Percentiles rank a stretch among this genome's conserved stretches.
Evolutionary conservation across 2,113 vertebrate species (phyloP).

Genomic region (Lates calcarifer): DNA sequence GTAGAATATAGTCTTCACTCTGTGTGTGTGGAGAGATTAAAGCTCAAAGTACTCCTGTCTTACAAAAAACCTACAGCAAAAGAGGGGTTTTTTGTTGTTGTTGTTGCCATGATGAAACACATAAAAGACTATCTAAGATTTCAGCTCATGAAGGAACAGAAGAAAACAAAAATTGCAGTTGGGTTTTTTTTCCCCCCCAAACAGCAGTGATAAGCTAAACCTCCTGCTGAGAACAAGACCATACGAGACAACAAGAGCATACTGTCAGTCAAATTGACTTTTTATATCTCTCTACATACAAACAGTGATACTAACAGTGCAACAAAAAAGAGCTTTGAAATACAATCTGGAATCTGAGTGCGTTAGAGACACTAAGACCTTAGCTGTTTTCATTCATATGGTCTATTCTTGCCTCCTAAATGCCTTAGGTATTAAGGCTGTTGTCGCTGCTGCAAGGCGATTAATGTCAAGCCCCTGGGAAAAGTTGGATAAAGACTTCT

Average conservation of each 20-base stretch:
- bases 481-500: constrained; percentile 5
- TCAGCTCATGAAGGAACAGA: constrained; percentile 33
- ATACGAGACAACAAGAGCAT: not conserved
- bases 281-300: constrained; percentile 1
- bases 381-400: not conserved
- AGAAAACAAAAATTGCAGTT: constrained; percentile 32
- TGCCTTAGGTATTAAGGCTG: constrained; percentile 1
- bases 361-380: constrained; percentile 10
- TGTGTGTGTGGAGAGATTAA: constrained; percentile 14
- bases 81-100: not conserved
- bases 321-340: constrained; percentile 16
- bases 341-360: constrained; percentile 18
- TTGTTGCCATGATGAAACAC: constrained; percentile 40
- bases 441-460: constrained; percentile 16
- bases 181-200: not conserved
- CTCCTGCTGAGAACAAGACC: constrained; percentile 39
- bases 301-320: not conserved
- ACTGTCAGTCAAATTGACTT: constrained; percentile 31
- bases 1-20: not conserved
- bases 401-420: not conserved
- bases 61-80: constrained; percentile 8
- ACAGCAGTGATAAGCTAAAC: constrained; percentile 9
- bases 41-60: constrained; percentile 12
- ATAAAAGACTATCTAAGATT: constrained; percentile 30
- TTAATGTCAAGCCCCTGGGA: not conserved